A percentile compares a stretch with the other conserved stretches of the same genome.
Conservation (phyloP, 2,888 invertebrate genomes). For the Cenopis cana region DNA sequence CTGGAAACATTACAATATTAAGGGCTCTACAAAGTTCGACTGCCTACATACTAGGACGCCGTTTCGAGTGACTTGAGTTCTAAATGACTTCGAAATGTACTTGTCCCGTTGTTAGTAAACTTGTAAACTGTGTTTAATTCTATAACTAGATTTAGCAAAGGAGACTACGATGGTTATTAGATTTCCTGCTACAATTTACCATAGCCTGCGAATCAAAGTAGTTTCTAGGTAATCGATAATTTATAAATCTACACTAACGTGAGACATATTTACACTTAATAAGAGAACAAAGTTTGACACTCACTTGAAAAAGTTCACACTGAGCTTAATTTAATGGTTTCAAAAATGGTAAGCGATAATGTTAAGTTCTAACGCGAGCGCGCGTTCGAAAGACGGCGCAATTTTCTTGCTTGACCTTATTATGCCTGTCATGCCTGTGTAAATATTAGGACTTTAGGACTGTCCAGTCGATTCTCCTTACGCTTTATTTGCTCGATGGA, state of each 20-base stretch:
- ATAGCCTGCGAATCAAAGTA: slow-evolving; percentile 1
- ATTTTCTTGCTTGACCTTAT: neutral
- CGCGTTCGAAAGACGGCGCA: neutral
- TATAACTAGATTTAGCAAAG: slow-evolving; percentile 56
- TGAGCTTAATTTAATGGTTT: too few species aligned
- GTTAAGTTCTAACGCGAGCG: too few species aligned
- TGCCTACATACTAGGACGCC: slow-evolving; percentile 29
- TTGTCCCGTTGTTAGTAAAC: slow-evolving; percentile 57
- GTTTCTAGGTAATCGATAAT: neutral
- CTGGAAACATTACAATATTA: slow-evolving; percentile 35
- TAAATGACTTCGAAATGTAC: slow-evolving; percentile 61
- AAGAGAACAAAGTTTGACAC: too few species aligned
- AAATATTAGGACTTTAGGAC: neutral
- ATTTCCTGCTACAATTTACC: slow-evolving; percentile 1
- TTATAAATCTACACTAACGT: too few species aligned
- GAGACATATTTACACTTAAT: too few species aligned
- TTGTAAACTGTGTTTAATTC: slow-evolving; percentile 58
- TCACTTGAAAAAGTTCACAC: too few species aligned
- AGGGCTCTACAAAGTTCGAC: slow-evolving; percentile 32
- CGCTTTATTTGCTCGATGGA: slow-evolving; percentile 19
- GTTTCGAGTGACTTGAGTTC: slow-evolving; percentile 56
- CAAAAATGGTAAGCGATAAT: too few species aligned
- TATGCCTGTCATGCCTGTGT: neutral
- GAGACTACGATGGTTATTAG: slow-evolving; percentile 21
- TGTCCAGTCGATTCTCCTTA: slow-evolving; percentile 6